These are phyloP conservation scores for Murina feae DNA, from an alignment of 2,113 vertebrate species.

Conservation along the genomic window DNA sequence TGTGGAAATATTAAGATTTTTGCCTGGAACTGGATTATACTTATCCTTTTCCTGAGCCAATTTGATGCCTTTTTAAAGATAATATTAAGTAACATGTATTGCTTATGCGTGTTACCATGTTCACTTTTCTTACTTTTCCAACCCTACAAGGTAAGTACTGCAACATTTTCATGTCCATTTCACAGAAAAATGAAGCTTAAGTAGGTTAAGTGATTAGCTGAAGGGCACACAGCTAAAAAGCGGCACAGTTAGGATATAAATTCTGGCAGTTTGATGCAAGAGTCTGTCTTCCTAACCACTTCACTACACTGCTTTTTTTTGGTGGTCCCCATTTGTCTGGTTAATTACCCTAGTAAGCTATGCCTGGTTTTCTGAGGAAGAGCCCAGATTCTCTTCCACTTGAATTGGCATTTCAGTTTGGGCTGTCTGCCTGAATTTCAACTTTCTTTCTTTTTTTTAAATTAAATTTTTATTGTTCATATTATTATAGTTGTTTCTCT, in stretches of 20 bases:
- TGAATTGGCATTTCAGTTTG: background rate
- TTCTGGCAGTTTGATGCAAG: background rate
- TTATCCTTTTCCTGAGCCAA: slow-evolving; percentile 6
- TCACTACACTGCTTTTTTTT: background rate
- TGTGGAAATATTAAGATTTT: background rate
- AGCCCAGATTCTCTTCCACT: background rate
- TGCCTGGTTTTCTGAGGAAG: background rate
- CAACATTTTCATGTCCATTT: slow-evolving; percentile 1
- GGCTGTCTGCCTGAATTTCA: background rate
- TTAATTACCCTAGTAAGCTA: background rate
- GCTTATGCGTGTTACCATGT: background rate
- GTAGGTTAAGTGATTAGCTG: background rate
- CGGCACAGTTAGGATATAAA: background rate
- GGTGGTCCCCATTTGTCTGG: background rate
- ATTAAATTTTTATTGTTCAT: no score
- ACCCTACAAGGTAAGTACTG: background rate
- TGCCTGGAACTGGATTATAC: background rate
- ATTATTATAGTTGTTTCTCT: no score
- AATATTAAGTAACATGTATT: background rate
- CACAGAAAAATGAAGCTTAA: slow-evolving; percentile 7
- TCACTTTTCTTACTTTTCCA: background rate
- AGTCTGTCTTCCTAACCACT: background rate
- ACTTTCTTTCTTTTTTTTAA: no score
- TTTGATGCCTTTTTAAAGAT: background rate
- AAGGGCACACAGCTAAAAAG: background rate